These are phyloP conservation scores for Scaptomyza parva DNA, from an alignment of 2,888 invertebrate species.

Conservation along the genomic window DNA sequence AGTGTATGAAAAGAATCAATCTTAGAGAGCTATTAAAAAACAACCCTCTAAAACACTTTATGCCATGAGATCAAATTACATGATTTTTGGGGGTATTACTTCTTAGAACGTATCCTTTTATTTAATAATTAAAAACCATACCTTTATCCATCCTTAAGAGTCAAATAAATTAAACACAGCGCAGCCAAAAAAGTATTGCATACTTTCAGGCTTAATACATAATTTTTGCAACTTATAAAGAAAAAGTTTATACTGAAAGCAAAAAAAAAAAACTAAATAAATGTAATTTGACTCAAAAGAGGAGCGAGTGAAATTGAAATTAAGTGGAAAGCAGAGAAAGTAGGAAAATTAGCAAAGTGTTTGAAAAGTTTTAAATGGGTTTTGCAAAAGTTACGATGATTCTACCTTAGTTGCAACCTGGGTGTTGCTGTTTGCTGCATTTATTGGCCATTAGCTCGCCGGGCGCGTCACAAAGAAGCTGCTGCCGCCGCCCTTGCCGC, in stretches of 20 bases:
- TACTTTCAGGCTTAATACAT: background rate
- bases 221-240: background rate
- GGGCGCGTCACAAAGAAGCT: constrained; percentile 47
- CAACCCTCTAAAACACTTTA: no score
- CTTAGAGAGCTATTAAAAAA: no score
- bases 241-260: background rate
- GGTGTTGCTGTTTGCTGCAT: constrained; percentile 5
- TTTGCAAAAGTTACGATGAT: constrained; percentile 20
- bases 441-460: constrained; percentile 39
- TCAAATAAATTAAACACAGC: no score
- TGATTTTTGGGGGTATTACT: no score
- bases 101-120: no score
- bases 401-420: constrained; percentile 16
- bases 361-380: constrained; percentile 59
- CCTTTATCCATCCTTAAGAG: no score
- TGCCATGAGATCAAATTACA: no score
- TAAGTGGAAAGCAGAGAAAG: constrained; percentile 6
- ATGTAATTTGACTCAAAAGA: background rate
- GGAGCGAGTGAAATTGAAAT: background rate
- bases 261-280: background rate
- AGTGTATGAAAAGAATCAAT: no score
- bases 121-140: no score
- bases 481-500: background rate
- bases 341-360: constrained; percentile 51
- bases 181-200: background rate